phyloP scores from a whole-genome alignment of 2,797 vertebrate genomes.

The Heliangelus exortis region DNA sequence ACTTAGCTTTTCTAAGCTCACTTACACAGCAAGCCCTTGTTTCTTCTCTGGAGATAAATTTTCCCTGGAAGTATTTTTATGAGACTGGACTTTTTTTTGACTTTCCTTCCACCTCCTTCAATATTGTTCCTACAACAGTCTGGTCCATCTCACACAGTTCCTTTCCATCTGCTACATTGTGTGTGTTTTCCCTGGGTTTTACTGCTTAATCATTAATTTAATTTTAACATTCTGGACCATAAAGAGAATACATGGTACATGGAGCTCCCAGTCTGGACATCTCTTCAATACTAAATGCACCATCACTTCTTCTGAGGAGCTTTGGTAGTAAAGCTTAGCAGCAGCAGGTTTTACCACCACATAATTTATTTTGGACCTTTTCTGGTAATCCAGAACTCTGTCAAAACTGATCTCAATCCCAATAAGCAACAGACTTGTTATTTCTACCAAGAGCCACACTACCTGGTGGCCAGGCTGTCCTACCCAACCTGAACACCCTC shows the following conservation, averaged over 20 bases:
- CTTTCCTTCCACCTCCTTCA: conserved; percentile 57
- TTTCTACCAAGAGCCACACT: no score
- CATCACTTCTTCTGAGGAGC: not conserved
- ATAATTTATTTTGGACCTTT: no score
- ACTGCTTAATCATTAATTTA: not conserved
- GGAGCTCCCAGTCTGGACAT: not conserved
- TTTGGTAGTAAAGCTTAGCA: not conserved
- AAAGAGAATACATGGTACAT: not conserved
- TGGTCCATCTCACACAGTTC: not conserved
- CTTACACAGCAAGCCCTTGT: not conserved
- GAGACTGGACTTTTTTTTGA: conserved; percentile 51
- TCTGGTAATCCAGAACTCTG: no score
- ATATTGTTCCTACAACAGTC: conserved; percentile 46
- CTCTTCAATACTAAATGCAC: not conserved
- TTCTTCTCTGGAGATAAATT: conserved; percentile 19
- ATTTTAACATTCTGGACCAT: not conserved
- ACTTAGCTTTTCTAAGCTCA: not conserved
- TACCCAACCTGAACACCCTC: no score
- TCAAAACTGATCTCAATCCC: no score
- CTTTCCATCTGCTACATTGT: conserved; percentile 60
- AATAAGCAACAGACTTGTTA: no score
- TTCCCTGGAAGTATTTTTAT: conserved; percentile 39
- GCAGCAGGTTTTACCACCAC: not conserved
- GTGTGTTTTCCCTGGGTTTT: conserved; percentile 30
- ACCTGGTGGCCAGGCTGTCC: no score